Conservation (phyloP, 1,140 invertebrate genomes). For the Alviniconcha marisindica region DNA sequence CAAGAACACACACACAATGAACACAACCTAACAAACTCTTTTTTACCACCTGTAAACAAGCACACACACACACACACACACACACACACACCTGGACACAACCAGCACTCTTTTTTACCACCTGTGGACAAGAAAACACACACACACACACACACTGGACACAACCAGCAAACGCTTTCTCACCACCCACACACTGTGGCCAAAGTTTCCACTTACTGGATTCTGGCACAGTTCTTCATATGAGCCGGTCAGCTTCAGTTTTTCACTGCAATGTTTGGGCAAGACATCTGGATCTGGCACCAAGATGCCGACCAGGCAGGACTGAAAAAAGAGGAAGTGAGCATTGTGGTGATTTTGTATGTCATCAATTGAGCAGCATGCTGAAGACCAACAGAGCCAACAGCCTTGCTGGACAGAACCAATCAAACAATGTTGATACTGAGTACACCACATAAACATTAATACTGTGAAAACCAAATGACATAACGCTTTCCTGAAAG, state of each 20-base stretch:
- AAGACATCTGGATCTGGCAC: conserved; percentile 96
- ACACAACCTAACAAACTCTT: conserved; percentile 69
- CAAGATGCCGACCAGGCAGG: conserved; percentile 94
- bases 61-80: neutral
- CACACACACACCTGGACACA: neutral
- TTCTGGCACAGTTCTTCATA: conserved; percentile 93
- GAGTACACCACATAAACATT: too few species aligned
- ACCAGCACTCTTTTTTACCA: conserved; percentile 84
- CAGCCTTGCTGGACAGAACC: too few species aligned
- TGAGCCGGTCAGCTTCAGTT: conserved; percentile 88
- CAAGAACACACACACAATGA: neutral
- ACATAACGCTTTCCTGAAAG: too few species aligned
- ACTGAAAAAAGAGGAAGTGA: conserved; percentile 78
- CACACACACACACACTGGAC: neutral
- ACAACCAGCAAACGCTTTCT: neutral
- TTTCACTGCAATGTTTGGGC: conserved; percentile 90
- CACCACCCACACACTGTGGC: too few species aligned
- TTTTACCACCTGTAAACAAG: conserved; percentile 83
- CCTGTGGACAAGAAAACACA: conserved; percentile 47
- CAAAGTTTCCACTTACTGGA: conserved; percentile 62
- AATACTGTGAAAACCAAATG: too few species aligned
- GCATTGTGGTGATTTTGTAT: too few species aligned
- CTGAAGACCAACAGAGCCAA: too few species aligned
- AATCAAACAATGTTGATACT: too few species aligned
- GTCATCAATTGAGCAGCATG: too few species aligned